A percentile compares a stretch with the other conserved stretches of the same genome.
Conservation (phyloP, 2,797 vertebrate species). For the Phalanger gymnotis region DNA sequence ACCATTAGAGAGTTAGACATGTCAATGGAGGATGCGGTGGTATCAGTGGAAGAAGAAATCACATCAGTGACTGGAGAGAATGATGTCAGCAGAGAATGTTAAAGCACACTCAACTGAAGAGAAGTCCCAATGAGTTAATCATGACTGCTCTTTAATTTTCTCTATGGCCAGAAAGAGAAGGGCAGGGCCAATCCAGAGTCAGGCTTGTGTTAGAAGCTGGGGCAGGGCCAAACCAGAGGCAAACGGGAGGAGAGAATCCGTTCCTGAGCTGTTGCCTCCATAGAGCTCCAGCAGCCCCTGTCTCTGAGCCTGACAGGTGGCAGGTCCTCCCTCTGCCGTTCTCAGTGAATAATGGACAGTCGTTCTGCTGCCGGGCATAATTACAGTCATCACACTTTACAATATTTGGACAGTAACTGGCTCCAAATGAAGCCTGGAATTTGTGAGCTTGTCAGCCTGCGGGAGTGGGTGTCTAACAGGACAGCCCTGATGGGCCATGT, state of each 20-base stretch:
- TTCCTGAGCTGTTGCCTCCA: not conserved
- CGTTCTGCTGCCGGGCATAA: not conserved
- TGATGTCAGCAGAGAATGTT: not conserved
- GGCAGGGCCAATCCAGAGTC: not conserved
- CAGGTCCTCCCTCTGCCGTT: not conserved
- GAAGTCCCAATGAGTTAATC: not conserved
- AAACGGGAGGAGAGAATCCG: not conserved
- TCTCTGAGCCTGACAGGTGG: not conserved
- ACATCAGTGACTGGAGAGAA: not conserved
- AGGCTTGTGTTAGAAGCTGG: not conserved
- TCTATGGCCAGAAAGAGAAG: not conserved
- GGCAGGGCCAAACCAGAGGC: not conserved
- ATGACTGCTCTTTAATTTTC: not conserved
- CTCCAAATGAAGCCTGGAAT: not conserved
- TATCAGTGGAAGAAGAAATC: not conserved
- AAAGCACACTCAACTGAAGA: not conserved
- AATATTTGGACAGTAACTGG: slow-evolving; percentile 4
- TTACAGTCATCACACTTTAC: slow-evolving; percentile 1
- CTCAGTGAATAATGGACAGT: not conserved
- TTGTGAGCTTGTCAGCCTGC: not conserved
- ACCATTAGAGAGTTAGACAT: not conserved
- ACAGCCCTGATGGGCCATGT: not conserved
- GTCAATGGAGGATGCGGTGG: not conserved
- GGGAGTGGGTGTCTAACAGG: not conserved
- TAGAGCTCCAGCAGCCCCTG: not conserved